Conservation (phyloP, 2,113 vertebrate species). For the Crotophaga sulcirostris region DNA sequence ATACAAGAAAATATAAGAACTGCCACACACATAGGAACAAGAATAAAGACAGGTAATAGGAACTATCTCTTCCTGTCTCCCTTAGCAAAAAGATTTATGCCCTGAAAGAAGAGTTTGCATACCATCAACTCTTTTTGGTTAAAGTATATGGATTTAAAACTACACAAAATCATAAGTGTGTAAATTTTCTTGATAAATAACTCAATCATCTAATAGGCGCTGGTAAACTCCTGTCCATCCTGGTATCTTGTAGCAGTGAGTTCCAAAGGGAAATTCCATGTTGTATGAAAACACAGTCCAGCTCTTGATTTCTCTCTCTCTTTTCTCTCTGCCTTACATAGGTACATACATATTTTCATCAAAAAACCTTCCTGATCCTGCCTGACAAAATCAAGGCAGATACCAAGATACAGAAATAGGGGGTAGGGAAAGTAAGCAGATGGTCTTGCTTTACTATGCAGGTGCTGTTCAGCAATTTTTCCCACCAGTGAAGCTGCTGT, state of each 20-base stretch:
- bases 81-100: background rate
- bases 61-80: background rate
- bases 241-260: background rate
- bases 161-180: background rate
- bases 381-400: background rate
- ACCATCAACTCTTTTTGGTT: background rate
- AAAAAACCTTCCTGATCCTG: background rate
- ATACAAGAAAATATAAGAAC: background rate
- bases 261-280: background rate
- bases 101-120: background rate
- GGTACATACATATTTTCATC: background rate
- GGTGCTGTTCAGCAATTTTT: constrained; percentile 69
- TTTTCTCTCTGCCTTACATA: background rate
- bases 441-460: constrained; percentile 69
- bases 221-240: background rate
- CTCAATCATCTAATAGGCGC: background rate
- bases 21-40: background rate
- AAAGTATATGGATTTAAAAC: background rate
- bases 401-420: background rate
- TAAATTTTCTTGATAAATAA: background rate
- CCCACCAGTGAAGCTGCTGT: constrained; percentile 58
- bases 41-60: background rate
- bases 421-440: constrained; percentile 57
- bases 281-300: background rate
- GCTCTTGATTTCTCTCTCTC: background rate